Evolutionary conservation across 2,888 invertebrate species (phyloP), one percentile per base, ranked within the genome.

Genomic region (Apamea anceps): DNA sequence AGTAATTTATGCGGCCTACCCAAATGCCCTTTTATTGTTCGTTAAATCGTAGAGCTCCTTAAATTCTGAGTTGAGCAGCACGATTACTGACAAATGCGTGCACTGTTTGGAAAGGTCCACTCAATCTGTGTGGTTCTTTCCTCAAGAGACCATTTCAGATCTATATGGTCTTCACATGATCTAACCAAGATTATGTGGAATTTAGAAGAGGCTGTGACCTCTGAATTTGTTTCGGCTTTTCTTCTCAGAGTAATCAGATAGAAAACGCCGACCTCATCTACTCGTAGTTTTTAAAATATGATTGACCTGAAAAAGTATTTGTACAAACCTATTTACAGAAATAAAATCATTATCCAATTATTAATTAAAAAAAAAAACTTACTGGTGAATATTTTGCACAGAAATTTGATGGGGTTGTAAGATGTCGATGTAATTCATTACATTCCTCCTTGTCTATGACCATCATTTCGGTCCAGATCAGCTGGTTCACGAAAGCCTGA

Each of bases 301-400:
- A 25, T 57, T 57, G 57, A 57, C 57, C 57, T 12, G 57, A n/a
- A 60, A 57, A n/a, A n/a, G n/a, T 60, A 60, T n/a, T 60, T 60
- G n/a, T 60, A 60, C 25, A 60, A n/a, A 57, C 25, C 25, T n/a
- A 25, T 8, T 10, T 54, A 54, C 10, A 54, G 8, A 54, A 54
- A 54, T 54, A 21, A 54, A 54, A 57, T 25, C 25, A 21, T 25
- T 57, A 57, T 57, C 25, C 10, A 28, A 25, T 67, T n/a, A 45
- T 45, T 12, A 12, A 48, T 13, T 15, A 4, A 48, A 48, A 37
- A 37, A 32, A 3, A 37, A 37, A 65, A 92, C 94, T 93, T 84
- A 95, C 95, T 5, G 87, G 65, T 57, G 85, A 75, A 83, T 93
- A 95, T 88, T 82, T 91, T 28, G 90, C 95, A 85, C 96, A 96